Base-by-base conservation (phyloP, 2,113 vertebrate species). In the Pelecanus crispus region DNA sequence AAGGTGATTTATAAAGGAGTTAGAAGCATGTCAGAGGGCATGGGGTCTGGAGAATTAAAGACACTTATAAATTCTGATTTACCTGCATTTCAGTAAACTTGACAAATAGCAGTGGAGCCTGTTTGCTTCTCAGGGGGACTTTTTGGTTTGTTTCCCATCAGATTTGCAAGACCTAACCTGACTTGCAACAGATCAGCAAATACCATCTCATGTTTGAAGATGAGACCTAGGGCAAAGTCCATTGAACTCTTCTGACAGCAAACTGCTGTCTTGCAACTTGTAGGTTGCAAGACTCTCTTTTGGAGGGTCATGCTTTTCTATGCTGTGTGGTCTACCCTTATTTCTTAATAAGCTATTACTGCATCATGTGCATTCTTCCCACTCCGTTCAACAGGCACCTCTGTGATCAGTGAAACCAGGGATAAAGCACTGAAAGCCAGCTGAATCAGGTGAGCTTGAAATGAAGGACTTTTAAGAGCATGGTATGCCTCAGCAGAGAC, bases 281-380 rank as follows among this genome's bases (percentile, higher is more conserved):
- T 6, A 58, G 24, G 20, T 49, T 75, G 50, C 22, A 71, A 50
- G 45, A 8, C 17, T 59, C 17, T 79, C 10, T 82, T 82, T 49
- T 45, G 50, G 34, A 55, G n/a, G 32, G 13, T 38, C 13, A 5
- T 53, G 5, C 10, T 88, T 91, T 66, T 53, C 34, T 26, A 4
- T 63, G 32, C 22, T 1, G 1, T 34, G 29, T 44, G 18, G 14
- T 65, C 32, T 73, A 34, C 14, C 10, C 25, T 62, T 67, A 28
- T 53, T 88, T 80, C 18, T 16, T 40, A 36, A 31, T 29, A 67
- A 83, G n/a, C 36, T 65, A 11, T 50, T 81, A 15, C 17, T 61
- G 29, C 1, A 1, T 87, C 32, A 29, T 11, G 7, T 42, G 8
- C 0, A 0, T 68, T 75, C 40, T 82, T 83, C 47, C 52, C 28